A percentile compares a stretch with the other conserved stretches of the same genome.
Conservation (phyloP, 2,797 vertebrate species). For the Anguilla obscura region DNA sequence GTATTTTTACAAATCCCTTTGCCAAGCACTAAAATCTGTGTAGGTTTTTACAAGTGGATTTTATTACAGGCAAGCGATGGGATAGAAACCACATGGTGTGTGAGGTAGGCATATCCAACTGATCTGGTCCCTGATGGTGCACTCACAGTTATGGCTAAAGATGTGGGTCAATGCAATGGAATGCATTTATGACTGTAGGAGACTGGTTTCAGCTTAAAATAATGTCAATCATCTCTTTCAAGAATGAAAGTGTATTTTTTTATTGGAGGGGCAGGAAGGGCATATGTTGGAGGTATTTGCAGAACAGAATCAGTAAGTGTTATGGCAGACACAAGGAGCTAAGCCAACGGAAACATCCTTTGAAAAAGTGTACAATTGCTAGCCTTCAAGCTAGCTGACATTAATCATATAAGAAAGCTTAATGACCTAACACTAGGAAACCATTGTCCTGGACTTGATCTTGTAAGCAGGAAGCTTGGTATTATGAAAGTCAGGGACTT, state of each 20-base stretch:
- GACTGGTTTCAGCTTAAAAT: not conserved
- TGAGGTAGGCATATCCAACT: not conserved
- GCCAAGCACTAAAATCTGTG: not conserved
- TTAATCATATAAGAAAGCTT: not conserved
- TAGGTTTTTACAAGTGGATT: not conserved
- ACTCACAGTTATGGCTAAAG: not conserved
- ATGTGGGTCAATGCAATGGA: not conserved
- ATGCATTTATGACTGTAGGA: not conserved
- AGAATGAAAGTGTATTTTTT: not conserved
- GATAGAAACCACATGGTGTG: conserved; percentile 14
- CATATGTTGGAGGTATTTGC: not conserved
- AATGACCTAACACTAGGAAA: not conserved
- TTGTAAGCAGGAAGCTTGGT: not conserved
- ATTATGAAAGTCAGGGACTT: not conserved
- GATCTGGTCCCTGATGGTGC: not conserved
- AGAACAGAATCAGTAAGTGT: not conserved
- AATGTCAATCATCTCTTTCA: not conserved
- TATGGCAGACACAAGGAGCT: not conserved
- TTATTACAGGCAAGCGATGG: not conserved
- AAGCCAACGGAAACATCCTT: not conserved
- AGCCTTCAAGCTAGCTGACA: not conserved
- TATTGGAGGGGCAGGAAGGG: not conserved
- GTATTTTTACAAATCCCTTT: not conserved
- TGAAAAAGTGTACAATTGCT: not conserved
- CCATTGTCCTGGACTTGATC: not conserved